Evolutionary conservation across 2,797 vertebrate genomes (phyloP).

Genomic region (Gallinago solitaria): DNA sequence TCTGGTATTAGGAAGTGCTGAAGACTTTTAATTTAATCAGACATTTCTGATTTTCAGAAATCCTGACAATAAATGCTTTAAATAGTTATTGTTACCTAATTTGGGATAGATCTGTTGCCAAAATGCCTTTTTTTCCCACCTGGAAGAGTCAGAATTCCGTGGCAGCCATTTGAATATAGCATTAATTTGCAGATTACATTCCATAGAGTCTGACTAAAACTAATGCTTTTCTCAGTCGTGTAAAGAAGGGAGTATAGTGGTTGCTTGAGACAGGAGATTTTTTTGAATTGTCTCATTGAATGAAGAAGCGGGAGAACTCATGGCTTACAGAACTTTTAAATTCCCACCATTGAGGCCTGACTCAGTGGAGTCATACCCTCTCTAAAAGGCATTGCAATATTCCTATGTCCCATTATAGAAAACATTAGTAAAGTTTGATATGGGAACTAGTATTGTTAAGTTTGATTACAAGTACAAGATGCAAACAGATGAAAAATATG

Average conservation of each 20-base stretch:
- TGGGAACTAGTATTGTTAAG: neutral
- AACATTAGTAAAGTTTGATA: neutral
- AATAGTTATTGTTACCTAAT: neutral
- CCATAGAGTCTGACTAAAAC: neutral
- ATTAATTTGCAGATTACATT: neutral
- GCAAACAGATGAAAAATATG: neutral
- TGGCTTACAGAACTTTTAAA: neutral
- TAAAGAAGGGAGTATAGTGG: neutral
- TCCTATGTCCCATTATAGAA: neutral
- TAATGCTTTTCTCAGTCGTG: neutral
- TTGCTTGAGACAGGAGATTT: neutral
- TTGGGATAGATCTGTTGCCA: neutral
- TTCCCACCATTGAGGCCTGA: rapidly evolving
- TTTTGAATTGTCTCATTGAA: neutral
- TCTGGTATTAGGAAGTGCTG: neutral
- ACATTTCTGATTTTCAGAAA: neutral
- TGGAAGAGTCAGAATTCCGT: neutral
- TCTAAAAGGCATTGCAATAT: neutral
- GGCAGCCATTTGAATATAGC: neutral
- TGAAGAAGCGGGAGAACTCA: neutral
- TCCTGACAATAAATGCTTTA: neutral
- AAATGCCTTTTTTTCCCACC: neutral
- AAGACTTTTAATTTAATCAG: neutral
- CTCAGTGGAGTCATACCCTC: neutral
- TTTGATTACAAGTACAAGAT: neutral